phyloP scores from a whole-genome alignment of 2,888 invertebrate species.

The Argyra leucocephala region DNA sequence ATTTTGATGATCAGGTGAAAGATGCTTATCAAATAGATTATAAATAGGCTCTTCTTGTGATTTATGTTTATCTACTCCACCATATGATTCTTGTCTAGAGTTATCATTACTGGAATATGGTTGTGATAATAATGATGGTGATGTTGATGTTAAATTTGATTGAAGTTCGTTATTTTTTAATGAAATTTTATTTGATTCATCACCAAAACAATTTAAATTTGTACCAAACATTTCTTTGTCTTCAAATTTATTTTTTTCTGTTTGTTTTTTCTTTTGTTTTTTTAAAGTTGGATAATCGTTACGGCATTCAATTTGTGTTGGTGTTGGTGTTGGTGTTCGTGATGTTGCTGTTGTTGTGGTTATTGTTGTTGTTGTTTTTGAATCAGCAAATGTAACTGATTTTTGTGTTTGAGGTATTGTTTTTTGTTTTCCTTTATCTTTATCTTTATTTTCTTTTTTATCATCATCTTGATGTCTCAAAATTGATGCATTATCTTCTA shows the following conservation, averaged over 20 bases:
- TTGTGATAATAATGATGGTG: slow-evolving; percentile 7
- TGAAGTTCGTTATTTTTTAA: no score
- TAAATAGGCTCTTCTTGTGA: not conserved
- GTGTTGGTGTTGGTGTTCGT: no score
- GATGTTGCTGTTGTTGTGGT: no score
- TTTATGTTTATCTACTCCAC: slow-evolving; percentile 14
- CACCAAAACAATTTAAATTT: no score
- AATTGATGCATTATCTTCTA: slow-evolving; percentile 20
- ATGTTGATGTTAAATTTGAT: not conserved
- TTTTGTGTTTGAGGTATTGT: not conserved
- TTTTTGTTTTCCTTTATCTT: not conserved
- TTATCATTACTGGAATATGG: no score
- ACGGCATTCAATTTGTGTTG: no score
- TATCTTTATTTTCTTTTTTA: not conserved
- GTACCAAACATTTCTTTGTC: slow-evolving; percentile 26
- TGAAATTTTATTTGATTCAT: slow-evolving; percentile 36
- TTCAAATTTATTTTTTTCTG: slow-evolving; percentile 25
- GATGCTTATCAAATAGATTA: slow-evolving; percentile 5
- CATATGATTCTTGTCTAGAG: slow-evolving; percentile 23
- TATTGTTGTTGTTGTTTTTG: not conserved
- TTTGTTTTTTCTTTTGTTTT: slow-evolving; percentile 30
- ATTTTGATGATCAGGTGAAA: slow-evolving; percentile 1
- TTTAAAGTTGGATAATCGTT: slow-evolving; percentile 24
- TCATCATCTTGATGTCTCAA: slow-evolving; percentile 9
- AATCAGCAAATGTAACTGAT: not conserved